These are phyloP conservation scores for Drosophila takahashii DNA, from an alignment of 1,140 invertebrate genomes.

Conservation along the genomic window DNA sequence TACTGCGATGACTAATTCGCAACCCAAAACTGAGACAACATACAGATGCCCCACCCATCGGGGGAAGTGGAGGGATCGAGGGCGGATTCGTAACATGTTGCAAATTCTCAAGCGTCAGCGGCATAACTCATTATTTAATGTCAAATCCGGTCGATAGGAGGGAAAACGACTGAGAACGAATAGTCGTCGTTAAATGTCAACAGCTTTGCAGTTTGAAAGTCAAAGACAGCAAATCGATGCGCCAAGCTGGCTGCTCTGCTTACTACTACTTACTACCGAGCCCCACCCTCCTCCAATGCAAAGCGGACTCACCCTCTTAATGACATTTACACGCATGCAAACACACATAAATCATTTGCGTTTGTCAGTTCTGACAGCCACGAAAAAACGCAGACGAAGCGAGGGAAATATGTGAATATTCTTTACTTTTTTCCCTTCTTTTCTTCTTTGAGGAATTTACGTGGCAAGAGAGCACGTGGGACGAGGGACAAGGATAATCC, in stretches of 20 bases:
- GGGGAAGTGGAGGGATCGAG: not conserved
- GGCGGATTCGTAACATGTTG: conserved; percentile 52
- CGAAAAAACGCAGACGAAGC: conserved; percentile 48
- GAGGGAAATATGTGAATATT: conserved; percentile 41
- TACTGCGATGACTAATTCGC: conserved; percentile 60
- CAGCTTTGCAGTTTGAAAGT: conserved; percentile 73
- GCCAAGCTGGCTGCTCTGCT: conserved; percentile 10
- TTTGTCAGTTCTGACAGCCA: conserved; percentile 80
- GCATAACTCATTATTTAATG: conserved; percentile 83
- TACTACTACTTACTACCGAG: conserved; percentile 5
- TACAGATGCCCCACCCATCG: conserved; percentile 18
- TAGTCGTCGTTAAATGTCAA: conserved; percentile 70
- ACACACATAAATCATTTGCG: conserved; percentile 83
- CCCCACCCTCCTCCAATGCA: conserved; percentile 12
- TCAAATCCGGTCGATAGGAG: conserved; percentile 72
- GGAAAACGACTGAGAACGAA: not conserved
- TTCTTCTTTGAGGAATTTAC: conserved; percentile 40
- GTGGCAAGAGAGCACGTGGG: conserved; percentile 15
- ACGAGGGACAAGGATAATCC: conserved; percentile 51
- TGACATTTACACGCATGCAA: conserved; percentile 83
- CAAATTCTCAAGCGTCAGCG: conserved; percentile 77
- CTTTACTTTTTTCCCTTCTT: conserved; percentile 17
- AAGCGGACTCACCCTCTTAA: conserved; percentile 59
- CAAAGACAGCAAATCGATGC: conserved; percentile 76
- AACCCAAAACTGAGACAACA: conserved; percentile 23